These are phyloP conservation scores for Apamea sordens DNA, from an alignment of 2,888 invertebrate species.

Conservation along the genomic window DNA sequence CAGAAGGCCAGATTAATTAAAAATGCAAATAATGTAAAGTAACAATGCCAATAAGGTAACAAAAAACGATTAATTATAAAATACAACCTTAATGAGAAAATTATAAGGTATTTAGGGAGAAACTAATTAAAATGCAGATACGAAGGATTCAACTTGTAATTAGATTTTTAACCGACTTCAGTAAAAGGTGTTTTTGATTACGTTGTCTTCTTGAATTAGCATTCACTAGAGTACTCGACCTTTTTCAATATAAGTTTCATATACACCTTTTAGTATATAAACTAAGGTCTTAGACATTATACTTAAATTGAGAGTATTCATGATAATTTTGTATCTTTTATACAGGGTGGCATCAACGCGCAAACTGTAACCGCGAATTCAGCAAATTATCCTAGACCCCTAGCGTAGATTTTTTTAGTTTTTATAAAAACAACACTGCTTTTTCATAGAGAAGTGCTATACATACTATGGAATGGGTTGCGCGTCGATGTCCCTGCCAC, in stretches of 20 bases:
- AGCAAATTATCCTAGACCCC: too few species aligned
- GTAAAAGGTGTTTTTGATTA: background rate
- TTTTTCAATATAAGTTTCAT: background rate
- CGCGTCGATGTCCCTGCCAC: too few species aligned
- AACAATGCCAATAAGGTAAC: slow-evolving; percentile 8
- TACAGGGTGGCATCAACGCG: background rate
- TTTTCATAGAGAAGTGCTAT: too few species aligned
- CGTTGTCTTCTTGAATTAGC: background rate
- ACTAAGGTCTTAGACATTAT: background rate
- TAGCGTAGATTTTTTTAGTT: too few species aligned
- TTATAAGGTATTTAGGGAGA: slow-evolving; percentile 7
- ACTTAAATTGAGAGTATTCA: background rate
- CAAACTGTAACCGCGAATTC: too few species aligned
- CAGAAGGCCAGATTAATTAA: background rate
- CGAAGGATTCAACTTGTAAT: slow-evolving; percentile 13
- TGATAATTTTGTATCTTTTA: background rate
- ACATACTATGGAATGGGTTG: too few species aligned
- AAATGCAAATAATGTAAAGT: background rate
- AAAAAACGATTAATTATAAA: slow-evolving; percentile 1
- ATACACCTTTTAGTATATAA: background rate
- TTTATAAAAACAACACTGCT: too few species aligned
- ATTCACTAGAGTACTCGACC: background rate
- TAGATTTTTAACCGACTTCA: background rate
- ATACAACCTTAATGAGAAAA: slow-evolving; percentile 25
- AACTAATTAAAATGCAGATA: slow-evolving; percentile 30